Conservation (phyloP, 2,888 invertebrate species). For the Polia nebulosa region DNA sequence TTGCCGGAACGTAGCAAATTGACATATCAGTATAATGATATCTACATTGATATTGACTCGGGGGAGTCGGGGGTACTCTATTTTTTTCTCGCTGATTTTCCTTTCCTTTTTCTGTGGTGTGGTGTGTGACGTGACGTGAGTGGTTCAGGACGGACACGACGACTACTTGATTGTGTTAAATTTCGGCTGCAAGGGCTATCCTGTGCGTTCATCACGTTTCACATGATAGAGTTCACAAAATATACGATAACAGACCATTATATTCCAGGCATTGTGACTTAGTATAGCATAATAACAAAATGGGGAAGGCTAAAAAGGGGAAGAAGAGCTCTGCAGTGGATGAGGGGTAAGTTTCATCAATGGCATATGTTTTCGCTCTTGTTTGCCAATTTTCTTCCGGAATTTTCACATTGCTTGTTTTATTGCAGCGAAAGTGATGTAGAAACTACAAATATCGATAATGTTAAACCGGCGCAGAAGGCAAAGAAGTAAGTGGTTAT, state of each 20-base stretch:
- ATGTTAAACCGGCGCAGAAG: constrained; percentile 82
- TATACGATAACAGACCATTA: constrained; percentile 81
- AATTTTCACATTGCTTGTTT: constrained; percentile 61
- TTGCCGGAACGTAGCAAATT: neutral
- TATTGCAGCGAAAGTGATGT: constrained; percentile 92
- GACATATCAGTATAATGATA: neutral
- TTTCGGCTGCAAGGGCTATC: constrained; percentile 78
- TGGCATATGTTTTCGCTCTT: constrained; percentile 78
- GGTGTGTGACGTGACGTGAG: constrained; percentile 64
- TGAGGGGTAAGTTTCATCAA: constrained; percentile 92
- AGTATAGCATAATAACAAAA: constrained; percentile 82
- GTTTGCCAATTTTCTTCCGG: constrained; percentile 61
- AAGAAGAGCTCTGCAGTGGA: constrained; percentile 94
- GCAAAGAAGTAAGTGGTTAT: constrained; percentile 86
- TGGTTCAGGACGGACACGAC: constrained; percentile 81
- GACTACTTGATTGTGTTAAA: constrained; percentile 78
- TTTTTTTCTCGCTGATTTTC: constrained; percentile 42
- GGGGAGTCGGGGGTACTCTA: constrained; percentile 40
- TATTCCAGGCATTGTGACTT: constrained; percentile 86
- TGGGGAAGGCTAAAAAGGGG: constrained; percentile 96
- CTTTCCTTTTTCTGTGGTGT: constrained; percentile 50
- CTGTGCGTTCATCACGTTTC: constrained; percentile 85
- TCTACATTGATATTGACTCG: neutral
- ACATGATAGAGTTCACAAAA: constrained; percentile 89
- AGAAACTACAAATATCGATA: constrained; percentile 86